phyloP scores from a whole-genome alignment of 2,113 vertebrate species.

The Hyperopisus bebe region DNA sequence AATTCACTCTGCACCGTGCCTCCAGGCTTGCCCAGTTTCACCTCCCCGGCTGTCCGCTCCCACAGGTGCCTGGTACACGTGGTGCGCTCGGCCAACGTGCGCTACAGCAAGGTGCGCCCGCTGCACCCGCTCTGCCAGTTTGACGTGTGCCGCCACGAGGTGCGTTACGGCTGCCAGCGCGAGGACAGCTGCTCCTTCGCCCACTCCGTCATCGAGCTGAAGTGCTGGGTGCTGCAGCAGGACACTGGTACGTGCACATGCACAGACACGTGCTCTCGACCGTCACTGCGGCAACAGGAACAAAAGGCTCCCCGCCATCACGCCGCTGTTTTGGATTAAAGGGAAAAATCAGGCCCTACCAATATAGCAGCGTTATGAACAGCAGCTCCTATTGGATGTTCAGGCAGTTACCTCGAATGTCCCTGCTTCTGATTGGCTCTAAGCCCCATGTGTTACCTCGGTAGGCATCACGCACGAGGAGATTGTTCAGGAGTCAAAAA shows the following conservation, averaged over 20 bases:
- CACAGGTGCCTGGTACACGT: conserved; percentile 96
- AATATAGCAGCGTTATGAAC: neutral
- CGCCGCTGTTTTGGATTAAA: neutral
- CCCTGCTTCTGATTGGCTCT: neutral
- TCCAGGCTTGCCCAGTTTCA: neutral
- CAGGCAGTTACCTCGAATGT: neutral
- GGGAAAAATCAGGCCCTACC: neutral
- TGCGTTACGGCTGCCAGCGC: conserved; percentile 88
- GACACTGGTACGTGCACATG: conserved; percentile 68
- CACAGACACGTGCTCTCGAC: neutral
- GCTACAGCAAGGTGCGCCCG: conserved; percentile 93
- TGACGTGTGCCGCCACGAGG: conserved; percentile 89
- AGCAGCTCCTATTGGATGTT: neutral
- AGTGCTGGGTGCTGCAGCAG: conserved; percentile 94
- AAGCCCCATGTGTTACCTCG: neutral
- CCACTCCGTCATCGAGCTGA: conserved; percentile 94
- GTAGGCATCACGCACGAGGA: conserved; percentile 93
- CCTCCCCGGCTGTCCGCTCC: neutral
- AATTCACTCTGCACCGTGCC: neutral
- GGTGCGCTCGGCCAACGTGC: conserved; percentile 85
- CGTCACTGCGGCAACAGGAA: neutral
- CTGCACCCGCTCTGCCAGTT: conserved; percentile 96
- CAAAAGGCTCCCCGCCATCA: neutral
- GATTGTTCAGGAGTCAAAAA: conserved; percentile 93
- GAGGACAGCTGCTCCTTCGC: conserved; percentile 98